Evolutionary conservation across 37 sponge, comb jelly and placozoan genomes (phyloP).

Genomic region (Bolinopsis microptera): DNA sequence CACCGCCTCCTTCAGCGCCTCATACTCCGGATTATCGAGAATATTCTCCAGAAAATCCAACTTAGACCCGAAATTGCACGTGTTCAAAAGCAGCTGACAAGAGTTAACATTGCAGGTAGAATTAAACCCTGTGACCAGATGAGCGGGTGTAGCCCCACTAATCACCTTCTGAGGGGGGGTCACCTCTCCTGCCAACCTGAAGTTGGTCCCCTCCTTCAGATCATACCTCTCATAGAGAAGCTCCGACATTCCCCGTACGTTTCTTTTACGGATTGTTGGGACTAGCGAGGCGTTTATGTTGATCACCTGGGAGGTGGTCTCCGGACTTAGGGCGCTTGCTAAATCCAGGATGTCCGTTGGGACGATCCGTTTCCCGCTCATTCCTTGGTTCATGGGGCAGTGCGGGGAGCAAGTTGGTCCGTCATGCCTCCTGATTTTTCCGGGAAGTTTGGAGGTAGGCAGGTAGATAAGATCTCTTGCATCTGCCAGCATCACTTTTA

Average conservation of each 20-base stretch:
- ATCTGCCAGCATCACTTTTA: slow-evolving; percentile 12
- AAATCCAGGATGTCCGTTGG: slow-evolving; percentile 49
- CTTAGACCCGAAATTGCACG: slow-evolving; percentile 3
- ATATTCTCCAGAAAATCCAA: slow-evolving; percentile 6
- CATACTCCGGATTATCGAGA: not conserved
- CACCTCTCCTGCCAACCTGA: slow-evolving; percentile 10
- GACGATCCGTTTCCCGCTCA: not conserved
- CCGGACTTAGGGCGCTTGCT: not conserved
- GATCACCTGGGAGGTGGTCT: not conserved
- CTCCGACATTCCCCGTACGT: slow-evolving; percentile 22
- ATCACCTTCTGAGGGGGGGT: slow-evolving; percentile 14
- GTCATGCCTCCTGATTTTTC: not conserved
- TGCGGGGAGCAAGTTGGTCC: not conserved
- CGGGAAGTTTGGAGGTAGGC: not conserved
- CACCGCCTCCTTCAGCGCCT: not conserved
- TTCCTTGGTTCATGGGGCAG: not conserved
- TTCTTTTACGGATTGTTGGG: not conserved
- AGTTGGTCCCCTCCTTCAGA: not conserved
- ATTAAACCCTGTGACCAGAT: not conserved
- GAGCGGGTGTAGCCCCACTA: slow-evolving; percentile 31
- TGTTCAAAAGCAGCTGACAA: slow-evolving; percentile 10
- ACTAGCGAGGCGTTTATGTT: not conserved
- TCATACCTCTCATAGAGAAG: not conserved
- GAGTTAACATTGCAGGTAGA: not conserved
- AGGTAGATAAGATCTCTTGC: slow-evolving; percentile 9